Conservation (phyloP, 2,888 invertebrate species). For the Ophion obscuratus region DNA sequence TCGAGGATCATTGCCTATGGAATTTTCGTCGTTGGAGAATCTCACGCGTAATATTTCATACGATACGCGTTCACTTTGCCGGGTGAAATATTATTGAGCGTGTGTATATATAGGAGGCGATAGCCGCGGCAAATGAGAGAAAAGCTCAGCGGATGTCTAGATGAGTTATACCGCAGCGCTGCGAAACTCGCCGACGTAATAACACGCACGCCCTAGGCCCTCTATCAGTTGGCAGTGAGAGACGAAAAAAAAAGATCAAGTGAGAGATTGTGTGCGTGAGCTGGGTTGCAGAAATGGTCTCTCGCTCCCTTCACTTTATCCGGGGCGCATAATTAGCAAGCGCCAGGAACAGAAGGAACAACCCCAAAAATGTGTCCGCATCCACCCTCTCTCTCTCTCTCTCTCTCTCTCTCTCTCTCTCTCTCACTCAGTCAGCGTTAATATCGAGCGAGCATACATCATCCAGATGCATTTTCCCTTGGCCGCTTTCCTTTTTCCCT, state of each 20-base stretch:
- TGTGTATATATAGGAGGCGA: not conserved
- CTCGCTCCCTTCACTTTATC: constrained; percentile 72
- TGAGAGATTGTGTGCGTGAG: constrained; percentile 66
- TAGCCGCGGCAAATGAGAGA: constrained; percentile 52
- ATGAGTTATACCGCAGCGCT: constrained; percentile 57
- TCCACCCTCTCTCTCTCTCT: constrained; percentile 57
- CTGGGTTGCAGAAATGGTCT: constrained; percentile 74
- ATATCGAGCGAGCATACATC: constrained; percentile 39
- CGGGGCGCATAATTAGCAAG: constrained; percentile 80
- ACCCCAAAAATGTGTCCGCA: constrained; percentile 54
- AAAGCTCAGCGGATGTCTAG: constrained; percentile 54
- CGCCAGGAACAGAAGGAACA: constrained; percentile 68
- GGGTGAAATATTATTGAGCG: constrained; percentile 28
- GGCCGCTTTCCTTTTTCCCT: constrained; percentile 78
- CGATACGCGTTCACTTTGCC: constrained; percentile 10
- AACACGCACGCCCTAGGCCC: constrained; percentile 62
- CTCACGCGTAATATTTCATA: constrained; percentile 9
- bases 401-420: not conserved
- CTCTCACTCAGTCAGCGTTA: constrained; percentile 31
- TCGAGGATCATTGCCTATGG: not conserved
- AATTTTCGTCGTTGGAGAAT: not conserved
- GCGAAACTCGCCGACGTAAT: constrained; percentile 60
- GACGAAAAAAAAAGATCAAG: constrained; percentile 41
- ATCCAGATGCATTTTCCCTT: constrained; percentile 68
- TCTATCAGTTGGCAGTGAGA: constrained; percentile 52